phyloP scores from a whole-genome alignment of 2,113 vertebrate genomes.

The Notothenia rossii region DNA sequence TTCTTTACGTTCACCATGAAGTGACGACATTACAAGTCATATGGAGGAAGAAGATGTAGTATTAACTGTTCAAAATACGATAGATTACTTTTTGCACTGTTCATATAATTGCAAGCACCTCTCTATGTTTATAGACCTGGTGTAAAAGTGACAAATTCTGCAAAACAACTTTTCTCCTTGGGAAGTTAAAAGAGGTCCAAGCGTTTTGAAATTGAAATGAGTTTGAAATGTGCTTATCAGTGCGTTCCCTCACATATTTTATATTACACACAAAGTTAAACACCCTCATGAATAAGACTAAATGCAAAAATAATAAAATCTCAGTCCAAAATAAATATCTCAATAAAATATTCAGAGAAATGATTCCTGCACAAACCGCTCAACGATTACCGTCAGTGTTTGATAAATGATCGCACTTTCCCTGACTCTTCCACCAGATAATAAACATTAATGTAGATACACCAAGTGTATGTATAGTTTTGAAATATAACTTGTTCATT shows the following conservation, averaged over 20 bases:
- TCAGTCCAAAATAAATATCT: not conserved
- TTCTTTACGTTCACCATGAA: not conserved
- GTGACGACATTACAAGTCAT: not conserved
- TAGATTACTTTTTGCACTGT: not conserved
- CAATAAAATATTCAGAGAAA: not conserved
- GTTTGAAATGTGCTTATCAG: not conserved
- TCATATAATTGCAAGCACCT: not conserved
- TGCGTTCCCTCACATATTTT: not conserved
- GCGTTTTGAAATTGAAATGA: not conserved
- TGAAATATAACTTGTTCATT: not conserved
- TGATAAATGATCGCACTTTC: not conserved
- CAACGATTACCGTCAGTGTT: too few species aligned
- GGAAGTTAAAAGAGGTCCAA: not conserved
- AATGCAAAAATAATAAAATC: not conserved
- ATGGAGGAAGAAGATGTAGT: not conserved
- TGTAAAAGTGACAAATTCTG: not conserved
- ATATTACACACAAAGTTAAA: not conserved
- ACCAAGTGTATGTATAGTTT: not conserved
- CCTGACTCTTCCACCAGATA: not conserved
- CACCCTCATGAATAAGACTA: constrained; percentile 1
- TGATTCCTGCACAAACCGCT: not conserved
- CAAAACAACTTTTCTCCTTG: not conserved
- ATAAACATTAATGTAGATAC: not conserved
- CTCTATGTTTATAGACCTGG: not conserved
- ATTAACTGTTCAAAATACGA: not conserved